Percentiles rank a stretch among this genome's conserved stretches.
Evolutionary conservation across 92 coral and sea anemone species (phyloP).

Genomic region (Chrysogorgia sp.): DNA sequence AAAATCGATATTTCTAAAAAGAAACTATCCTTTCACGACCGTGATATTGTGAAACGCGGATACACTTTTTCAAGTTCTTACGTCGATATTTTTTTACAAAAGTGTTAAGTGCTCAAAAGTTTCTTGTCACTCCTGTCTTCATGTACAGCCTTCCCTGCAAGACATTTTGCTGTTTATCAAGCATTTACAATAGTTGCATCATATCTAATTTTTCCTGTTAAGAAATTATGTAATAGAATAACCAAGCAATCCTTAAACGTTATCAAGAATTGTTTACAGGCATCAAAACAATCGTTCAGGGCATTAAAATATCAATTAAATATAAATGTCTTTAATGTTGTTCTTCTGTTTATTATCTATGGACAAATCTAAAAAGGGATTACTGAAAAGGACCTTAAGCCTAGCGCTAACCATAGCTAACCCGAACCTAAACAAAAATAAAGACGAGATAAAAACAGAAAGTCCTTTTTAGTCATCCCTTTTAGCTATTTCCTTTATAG

Average conservation of each 20-base stretch:
- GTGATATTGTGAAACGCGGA: not conserved
- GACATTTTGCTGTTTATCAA: not conserved
- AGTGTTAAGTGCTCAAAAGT: not conserved
- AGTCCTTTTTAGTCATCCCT: too few relatives aligned
- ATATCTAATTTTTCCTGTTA: not conserved
- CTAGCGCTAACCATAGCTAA: too few relatives aligned
- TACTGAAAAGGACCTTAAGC: too few relatives aligned
- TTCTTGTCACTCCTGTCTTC: not conserved
- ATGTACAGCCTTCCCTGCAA: not conserved
- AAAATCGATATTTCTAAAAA: too few relatives aligned
- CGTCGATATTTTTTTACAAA: not conserved
- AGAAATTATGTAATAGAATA: not conserved
- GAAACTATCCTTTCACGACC: not conserved
- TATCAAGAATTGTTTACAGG: conserved; percentile 38
- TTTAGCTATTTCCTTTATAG: too few relatives aligned
- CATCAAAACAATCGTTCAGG: conserved; percentile 33
- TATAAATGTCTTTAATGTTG: not conserved
- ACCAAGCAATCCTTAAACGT: conserved; percentile 39
- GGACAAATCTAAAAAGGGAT: too few relatives aligned
- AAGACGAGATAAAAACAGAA: too few relatives aligned
- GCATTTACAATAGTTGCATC: not conserved
- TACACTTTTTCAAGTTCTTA: not conserved
- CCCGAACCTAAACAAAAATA: too few relatives aligned
- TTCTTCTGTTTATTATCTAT: not conserved
- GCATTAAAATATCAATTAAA: conserved; percentile 21